phyloP scores from a whole-genome alignment of 1,140 invertebrate species.

The Heterodera carotae region DNA sequence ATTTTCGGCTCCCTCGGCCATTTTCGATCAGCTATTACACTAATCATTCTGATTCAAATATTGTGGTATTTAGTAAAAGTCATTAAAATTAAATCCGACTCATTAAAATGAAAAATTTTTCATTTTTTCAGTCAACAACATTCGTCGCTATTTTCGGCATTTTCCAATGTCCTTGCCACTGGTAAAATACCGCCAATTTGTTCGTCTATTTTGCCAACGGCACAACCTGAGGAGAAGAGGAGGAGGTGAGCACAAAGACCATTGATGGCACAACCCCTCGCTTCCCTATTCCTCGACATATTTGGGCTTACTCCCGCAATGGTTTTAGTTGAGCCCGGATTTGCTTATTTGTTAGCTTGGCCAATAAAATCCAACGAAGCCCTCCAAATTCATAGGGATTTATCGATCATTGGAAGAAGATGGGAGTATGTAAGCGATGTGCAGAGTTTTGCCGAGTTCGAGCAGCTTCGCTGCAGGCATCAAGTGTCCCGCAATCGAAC shows the following conservation, averaged over 20 bases:
- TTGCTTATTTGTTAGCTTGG: too few relatives aligned
- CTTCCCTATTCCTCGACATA: too few relatives aligned
- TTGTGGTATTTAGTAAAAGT: too few relatives aligned
- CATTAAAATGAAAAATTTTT: too few relatives aligned
- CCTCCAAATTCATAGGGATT: neutral
- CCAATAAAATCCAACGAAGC: too few relatives aligned
- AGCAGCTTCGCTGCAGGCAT: conserved; percentile 12
- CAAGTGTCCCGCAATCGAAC: conserved; percentile 18
- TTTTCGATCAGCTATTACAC: too few relatives aligned
- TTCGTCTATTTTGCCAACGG: neutral
- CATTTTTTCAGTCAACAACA: neutral
- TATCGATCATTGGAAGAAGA: neutral
- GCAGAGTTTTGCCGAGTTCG: conserved; percentile 14
- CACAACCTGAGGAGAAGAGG: neutral
- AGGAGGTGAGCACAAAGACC: neutral
- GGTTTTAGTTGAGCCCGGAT: too few relatives aligned
- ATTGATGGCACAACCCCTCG: too few relatives aligned
- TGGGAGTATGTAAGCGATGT: conserved; percentile 16
- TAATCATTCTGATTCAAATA: too few relatives aligned
- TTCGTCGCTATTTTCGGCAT: neutral
- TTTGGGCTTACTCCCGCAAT: too few relatives aligned
- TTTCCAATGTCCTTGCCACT: neutral
- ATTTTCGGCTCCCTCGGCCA: too few relatives aligned
- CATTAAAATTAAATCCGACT: too few relatives aligned
- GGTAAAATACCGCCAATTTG: neutral